Evolutionary conservation across 1,140 invertebrate genomes (phyloP), one percentile per base, ranked within the genome.

Genomic region (Drosophila hydei): DNA sequence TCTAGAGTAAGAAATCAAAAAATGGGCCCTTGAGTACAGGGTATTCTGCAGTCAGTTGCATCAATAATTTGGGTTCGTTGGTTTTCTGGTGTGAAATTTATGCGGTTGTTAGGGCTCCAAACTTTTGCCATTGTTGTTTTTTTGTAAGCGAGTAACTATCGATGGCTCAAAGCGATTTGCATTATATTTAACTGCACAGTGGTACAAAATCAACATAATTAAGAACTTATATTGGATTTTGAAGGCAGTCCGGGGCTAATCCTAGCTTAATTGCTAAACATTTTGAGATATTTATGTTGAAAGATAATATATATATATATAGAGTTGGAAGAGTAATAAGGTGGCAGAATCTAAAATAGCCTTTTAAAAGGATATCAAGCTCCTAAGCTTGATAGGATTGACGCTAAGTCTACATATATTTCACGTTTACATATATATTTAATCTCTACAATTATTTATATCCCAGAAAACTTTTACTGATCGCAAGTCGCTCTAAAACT

Each of bases 81-180:
- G 50, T 65, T 54, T 88, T 83, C 72, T 68, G 60, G 83, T 76
- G 76, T 88, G 75, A 78, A 83, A 87, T 83, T 75, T 87, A 87
- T 88, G 83, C 78, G 75, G 83, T 87, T 88, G 83, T 88, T 88
- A 87, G 50, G 83, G 63, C 63, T 56, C 56, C 50, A 68, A 75
- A 65, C 43, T 67, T 75, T 65, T 27, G 14, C 42, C 54, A n/a
- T 48, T 61, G 30, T 40, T 62, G 38, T 56, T 43, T 27, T 23
- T 36, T 58, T 33, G 25, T 14, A 36, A 11, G 12, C 21, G 45
- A 19, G 77, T 60, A 77, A 68, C 72, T 67, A 83, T 71, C 74
- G 56, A 51, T 55, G 68, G 18, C 33, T 72, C 16, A 33, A 60
- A 58, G 56, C 52, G 47, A 72, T 81, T 87, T 72, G 42, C 78